Evolutionary conservation across 1,140 invertebrate species (phyloP), one percentile per base, ranked within the genome.

Genomic region (Trinorchestia longiramus): DNA sequence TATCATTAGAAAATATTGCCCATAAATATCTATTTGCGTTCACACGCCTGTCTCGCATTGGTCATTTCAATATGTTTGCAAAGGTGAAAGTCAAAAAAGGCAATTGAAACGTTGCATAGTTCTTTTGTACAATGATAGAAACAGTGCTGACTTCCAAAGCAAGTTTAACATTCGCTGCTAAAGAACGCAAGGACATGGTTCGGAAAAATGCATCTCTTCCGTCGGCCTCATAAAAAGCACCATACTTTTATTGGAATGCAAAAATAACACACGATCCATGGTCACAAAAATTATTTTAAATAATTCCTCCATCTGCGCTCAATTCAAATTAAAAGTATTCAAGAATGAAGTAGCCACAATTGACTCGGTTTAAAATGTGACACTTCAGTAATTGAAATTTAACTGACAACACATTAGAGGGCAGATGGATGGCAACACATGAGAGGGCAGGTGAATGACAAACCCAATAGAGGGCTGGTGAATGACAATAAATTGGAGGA

Each of bases 81-180:
- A 36, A 77, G 28, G 62, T 77, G 28, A 77, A 77, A 90, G 88
- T 42, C 8, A 90, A 90, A 41, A 90, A 90, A 11, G 87, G 6
- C 87, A 40, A 87, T 42, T 90, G 88, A 90, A 90, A 90, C 43
- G 88, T 90, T 90, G 88, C 88, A 90, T 90, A 90, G 88, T 90
- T 90, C 28, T 90, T 90, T 90, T 90, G 88, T 90, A 90, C 88
- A 28, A 87, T 36, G 40, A 90, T 42, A 42, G 88, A 28, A 90
- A 90, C 62, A 19, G 62, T 36, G 3, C 62, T 77, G 62, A 77
- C 11, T 77, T 77, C 62, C 8, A 36, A 11, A 77, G 15, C 11
- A 77, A 77, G 62, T 77, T 77, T 11, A 77, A 77, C 62, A 77
- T 77, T 77, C 28, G 62, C 62, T 77, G 8, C 62, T 77, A 28